Percentiles rank a stretch among this genome's conserved stretches.
Conservation (phyloP, 2,888 invertebrate genomes). For the Exocentrus adspersus region DNA sequence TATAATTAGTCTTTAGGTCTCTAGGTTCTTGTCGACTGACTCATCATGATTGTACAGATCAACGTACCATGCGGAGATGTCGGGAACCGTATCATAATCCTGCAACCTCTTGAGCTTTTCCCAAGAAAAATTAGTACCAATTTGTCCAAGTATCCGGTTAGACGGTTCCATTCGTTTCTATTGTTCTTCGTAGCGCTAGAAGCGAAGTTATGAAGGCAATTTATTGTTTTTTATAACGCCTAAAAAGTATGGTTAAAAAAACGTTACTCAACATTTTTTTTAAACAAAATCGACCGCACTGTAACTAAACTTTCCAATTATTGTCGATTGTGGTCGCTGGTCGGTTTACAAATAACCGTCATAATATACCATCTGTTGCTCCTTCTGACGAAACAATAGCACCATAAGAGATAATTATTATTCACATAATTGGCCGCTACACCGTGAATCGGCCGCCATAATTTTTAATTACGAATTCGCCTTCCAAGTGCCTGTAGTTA, state of each 20-base stretch:
- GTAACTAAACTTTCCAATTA: slow-evolving; percentile 7
- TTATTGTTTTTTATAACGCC: neutral
- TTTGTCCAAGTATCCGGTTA: neutral
- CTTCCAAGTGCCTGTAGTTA: neutral
- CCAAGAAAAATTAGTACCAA: no score
- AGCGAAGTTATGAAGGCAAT: no score
- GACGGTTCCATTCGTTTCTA: neutral
- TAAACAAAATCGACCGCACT: neutral
- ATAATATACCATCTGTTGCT: slow-evolving; percentile 18
- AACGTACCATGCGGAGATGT: no score
- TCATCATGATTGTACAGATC: no score
- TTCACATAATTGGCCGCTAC: slow-evolving; percentile 3
- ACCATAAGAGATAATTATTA: slow-evolving; percentile 13
- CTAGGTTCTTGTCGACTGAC: no score
- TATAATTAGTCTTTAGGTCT: no score
- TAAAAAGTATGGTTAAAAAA: neutral
- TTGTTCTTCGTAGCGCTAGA: no score
- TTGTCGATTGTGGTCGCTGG: slow-evolving; percentile 12
- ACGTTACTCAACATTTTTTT: neutral
- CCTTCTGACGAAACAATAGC: slow-evolving; percentile 9
- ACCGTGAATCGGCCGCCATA: neutral
- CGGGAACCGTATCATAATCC: no score
- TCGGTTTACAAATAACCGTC: slow-evolving; percentile 24
- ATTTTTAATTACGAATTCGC: neutral
- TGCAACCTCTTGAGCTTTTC: no score